Conservation (phyloP, 2,113 vertebrate species). For the Corynorhinus townsendii region DNA sequence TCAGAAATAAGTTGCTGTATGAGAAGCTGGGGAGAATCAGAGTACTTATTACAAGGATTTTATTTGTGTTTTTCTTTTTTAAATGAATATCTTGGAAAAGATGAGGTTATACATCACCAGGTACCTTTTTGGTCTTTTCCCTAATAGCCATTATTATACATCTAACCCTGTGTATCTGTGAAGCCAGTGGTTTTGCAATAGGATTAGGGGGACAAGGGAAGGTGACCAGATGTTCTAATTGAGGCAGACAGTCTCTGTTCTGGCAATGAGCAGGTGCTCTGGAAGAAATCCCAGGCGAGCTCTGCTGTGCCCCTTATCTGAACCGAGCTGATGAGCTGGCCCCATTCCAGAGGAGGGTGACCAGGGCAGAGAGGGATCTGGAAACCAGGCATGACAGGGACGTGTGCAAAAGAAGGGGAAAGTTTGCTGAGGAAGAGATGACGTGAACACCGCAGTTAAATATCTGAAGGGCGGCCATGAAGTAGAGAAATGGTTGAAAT, state of each 20-base stretch:
- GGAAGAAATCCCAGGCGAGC: slow-evolving; percentile 63
- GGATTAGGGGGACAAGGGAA: slow-evolving; percentile 23
- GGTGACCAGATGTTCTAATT: slow-evolving; percentile 66
- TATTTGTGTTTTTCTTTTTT: neutral
- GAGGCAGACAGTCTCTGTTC: slow-evolving; percentile 50
- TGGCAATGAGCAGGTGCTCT: slow-evolving; percentile 61
- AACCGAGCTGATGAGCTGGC: slow-evolving; percentile 61
- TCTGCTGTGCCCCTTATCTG: slow-evolving; percentile 67
- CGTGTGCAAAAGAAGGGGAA: neutral
- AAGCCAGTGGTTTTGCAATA: neutral
- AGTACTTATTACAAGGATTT: neutral
- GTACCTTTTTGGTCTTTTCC: neutral
- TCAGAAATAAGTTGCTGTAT: neutral
- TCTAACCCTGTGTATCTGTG: neutral
- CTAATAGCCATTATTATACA: neutral
- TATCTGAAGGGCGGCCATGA: neutral
- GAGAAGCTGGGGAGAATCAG: neutral
- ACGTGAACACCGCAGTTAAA: neutral
- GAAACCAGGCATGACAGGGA: slow-evolving; percentile 16
- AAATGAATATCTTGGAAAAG: neutral
- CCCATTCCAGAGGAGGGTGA: slow-evolving; percentile 50
- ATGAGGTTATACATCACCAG: neutral
- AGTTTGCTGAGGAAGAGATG: neutral
- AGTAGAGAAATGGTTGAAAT: neutral
- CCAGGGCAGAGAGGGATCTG: slow-evolving; percentile 46